Percentiles rank a stretch among this genome's conserved stretches.
phyloP scores from a whole-genome alignment of 2,888 invertebrate genomes.

The Macaria notata region DNA sequence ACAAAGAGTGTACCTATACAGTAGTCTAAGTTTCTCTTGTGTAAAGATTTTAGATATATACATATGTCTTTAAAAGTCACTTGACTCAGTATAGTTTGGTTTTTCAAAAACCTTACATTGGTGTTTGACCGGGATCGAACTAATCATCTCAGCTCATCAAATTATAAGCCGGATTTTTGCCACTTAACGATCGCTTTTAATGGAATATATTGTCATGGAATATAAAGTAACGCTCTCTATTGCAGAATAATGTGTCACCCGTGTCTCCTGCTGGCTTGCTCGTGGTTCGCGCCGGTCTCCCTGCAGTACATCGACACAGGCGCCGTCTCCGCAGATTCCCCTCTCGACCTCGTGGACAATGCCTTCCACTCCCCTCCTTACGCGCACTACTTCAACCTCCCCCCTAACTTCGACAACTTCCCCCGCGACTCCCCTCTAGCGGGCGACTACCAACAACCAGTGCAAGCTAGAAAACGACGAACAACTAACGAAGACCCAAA shows the following conservation, averaged over 20 bases:
- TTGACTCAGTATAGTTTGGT: no score
- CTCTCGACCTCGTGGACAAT: conserved; percentile 48
- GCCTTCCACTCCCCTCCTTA: conserved; percentile 51
- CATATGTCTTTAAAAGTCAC: no score
- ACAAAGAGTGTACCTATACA: no score
- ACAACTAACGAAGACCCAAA: conserved; percentile 43
- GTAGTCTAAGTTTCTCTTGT: no score
- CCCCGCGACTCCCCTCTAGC: conserved; percentile 34
- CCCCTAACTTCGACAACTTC: conserved; percentile 29
- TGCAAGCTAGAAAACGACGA: conserved; percentile 37
- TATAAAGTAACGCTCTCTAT: conserved; percentile 23
- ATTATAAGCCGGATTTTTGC: no score
- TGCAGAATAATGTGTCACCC: conserved; percentile 69
- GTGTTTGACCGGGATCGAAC: no score
- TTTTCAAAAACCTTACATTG: no score
- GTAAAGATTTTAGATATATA: no score
- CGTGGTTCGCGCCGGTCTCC: conserved; percentile 64
- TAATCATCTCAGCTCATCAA: no score
- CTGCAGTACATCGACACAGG: conserved; percentile 66
- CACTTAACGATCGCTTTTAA: no score
- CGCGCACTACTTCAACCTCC: conserved; percentile 51
- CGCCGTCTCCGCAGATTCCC: conserved; percentile 44
- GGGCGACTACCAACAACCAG: conserved; percentile 24
- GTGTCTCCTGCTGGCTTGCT: conserved; percentile 63
- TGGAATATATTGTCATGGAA: neutral